Conservation (phyloP, 1,140 invertebrate genomes). For the Ylistrum balloti region DNA sequence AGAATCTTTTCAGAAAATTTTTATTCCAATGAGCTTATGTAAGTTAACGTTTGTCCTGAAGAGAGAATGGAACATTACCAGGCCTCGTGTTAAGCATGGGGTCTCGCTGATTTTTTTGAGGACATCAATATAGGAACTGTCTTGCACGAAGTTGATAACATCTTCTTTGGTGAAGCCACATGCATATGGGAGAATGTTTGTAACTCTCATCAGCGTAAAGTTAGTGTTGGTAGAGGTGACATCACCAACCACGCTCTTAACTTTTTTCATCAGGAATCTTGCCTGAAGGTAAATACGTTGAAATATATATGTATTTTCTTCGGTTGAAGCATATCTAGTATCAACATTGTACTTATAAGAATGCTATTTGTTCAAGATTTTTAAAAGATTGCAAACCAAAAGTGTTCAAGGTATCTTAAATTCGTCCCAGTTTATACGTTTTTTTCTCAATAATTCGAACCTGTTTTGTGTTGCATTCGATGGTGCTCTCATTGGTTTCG, state of each 20-base stretch:
- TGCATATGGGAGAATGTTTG: constrained; percentile 53
- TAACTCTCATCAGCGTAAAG: constrained; percentile 52
- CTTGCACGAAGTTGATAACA: constrained; percentile 52
- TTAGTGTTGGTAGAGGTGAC: constrained; percentile 48
- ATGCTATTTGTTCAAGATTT: too few relatives aligned
- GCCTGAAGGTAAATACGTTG: too few relatives aligned
- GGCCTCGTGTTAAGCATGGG: constrained; percentile 51
- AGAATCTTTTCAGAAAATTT: too few relatives aligned
- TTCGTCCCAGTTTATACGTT: too few relatives aligned
- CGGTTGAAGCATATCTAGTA: too few relatives aligned
- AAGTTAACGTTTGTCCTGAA: too few relatives aligned
- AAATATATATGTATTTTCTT: too few relatives aligned
- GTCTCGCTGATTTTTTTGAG: constrained; percentile 54
- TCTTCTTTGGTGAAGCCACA: constrained; percentile 46
- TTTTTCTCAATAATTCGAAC: constrained; percentile 22
- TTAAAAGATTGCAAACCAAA: too few relatives aligned
- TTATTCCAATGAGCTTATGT: too few relatives aligned
- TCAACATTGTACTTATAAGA: too few relatives aligned
- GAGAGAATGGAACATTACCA: constrained; percentile 37
- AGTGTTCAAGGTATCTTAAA: too few relatives aligned
- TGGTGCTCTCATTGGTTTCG: constrained; percentile 49
- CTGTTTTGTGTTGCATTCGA: constrained; percentile 55
- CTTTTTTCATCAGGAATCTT: constrained; percentile 51
- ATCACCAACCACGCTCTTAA: constrained; percentile 51
- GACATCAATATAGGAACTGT: constrained; percentile 49